Evolutionary conservation across 2,888 invertebrate species (phyloP).

Genomic region (Heliconius hortense): DNA sequence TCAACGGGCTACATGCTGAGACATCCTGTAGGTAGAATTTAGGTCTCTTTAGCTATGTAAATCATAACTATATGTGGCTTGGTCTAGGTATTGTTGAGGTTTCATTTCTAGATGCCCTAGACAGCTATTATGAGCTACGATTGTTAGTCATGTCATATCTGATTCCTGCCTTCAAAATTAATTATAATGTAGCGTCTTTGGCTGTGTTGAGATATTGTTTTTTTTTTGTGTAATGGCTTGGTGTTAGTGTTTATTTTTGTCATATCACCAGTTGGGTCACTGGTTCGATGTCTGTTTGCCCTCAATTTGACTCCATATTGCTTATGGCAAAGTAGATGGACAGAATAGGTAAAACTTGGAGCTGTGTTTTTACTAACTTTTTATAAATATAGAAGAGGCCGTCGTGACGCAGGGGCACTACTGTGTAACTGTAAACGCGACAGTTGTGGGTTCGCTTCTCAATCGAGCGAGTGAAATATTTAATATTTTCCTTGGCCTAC

Average conservation of each 20-base stretch:
- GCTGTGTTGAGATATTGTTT: background rate
- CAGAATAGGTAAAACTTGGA: too few species aligned
- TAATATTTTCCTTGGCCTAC: too few species aligned
- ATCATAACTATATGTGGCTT: conserved; percentile 12
- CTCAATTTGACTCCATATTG: background rate
- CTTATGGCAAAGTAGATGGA: too few species aligned
- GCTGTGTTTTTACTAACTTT: too few species aligned
- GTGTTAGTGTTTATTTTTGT: background rate
- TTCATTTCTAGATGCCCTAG: conserved; percentile 1
- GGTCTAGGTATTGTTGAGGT: background rate
- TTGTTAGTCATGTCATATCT: background rate
- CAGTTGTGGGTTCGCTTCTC: too few species aligned
- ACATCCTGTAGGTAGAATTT: conserved; percentile 36
- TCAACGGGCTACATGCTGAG: conserved; percentile 39
- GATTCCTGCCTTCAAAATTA: background rate
- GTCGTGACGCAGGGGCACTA: too few species aligned
- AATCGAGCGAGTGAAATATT: too few species aligned
- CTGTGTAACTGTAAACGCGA: too few species aligned
- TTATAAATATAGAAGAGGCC: too few species aligned
- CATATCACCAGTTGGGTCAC: background rate
- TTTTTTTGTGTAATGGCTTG: background rate
- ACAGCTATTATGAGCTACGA: background rate
- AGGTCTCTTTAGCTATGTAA: conserved; percentile 38
- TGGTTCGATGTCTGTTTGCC: background rate
- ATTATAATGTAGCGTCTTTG: background rate